A percentile compares a stretch with the other conserved stretches of the same genome.
phyloP scores from a whole-genome alignment of 2,797 vertebrate species.

The Tragopan temminckii region DNA sequence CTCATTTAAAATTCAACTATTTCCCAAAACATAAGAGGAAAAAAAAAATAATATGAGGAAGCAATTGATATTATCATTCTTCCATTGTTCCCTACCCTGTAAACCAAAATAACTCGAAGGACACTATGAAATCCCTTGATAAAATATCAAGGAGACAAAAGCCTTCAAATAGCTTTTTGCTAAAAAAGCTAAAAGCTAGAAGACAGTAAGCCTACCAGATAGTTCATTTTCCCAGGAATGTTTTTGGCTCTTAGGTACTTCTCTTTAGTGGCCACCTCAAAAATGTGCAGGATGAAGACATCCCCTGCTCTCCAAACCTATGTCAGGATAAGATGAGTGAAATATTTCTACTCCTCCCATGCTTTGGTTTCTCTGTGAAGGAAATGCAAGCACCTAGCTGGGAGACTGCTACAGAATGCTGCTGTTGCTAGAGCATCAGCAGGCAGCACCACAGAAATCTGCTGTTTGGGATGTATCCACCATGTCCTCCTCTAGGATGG shows the following conservation, averaged over 20 bases:
- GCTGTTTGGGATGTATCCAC: fast-evolving
- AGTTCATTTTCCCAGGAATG: conserved; percentile 28
- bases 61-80: conserved; percentile 64
- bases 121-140: conserved; percentile 29
- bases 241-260: not conserved
- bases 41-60: conserved; percentile 68
- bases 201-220: not conserved
- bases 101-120: conserved; percentile 65
- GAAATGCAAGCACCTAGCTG: not conserved
- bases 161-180: not conserved
- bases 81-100: conserved; percentile 45
- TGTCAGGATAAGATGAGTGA: not conserved
- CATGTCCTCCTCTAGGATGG: fast-evolving
- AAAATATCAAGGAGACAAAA: conserved; percentile 21
- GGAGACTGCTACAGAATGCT: not conserved
- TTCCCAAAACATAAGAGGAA: conserved; percentile 42
- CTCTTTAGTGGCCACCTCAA: not conserved
- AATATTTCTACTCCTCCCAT: not conserved
- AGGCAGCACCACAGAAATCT: fast-evolving
- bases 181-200: not conserved
- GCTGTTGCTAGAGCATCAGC: not conserved
- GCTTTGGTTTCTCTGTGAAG: not conserved
- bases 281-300: not conserved
- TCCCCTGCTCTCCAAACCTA: not conserved
- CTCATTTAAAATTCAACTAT: conserved; percentile 31